Percentiles rank a stretch among this genome's conserved stretches.
phyloP scores from a whole-genome alignment of 2,113 vertebrate genomes.

The Lagenorhynchus albirostris region DNA sequence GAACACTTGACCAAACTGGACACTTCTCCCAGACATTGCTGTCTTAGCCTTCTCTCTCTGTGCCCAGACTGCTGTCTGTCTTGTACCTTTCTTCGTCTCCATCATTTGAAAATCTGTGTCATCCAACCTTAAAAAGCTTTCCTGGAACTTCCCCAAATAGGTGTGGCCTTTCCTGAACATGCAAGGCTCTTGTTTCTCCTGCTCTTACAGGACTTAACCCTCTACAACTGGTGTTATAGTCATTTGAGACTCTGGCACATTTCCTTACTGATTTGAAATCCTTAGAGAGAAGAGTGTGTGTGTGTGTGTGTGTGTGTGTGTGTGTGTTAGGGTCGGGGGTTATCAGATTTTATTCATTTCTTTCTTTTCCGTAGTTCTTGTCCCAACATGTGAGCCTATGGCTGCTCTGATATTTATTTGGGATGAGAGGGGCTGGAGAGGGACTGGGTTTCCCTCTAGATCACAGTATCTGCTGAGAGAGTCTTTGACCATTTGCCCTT shows the following conservation, averaged over 20 bases:
- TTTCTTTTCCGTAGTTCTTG: background rate
- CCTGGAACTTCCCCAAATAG: background rate
- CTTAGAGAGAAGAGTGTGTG: no score
- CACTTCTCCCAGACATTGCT: background rate
- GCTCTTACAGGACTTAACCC: background rate
- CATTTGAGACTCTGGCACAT: background rate
- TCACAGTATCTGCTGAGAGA: background rate
- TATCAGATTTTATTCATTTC: background rate
- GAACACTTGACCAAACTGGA: background rate
- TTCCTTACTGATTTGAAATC: background rate
- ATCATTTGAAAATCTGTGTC: background rate
- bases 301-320: background rate
- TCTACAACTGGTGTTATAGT: background rate
- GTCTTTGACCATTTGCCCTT: slow-evolving; percentile 39
- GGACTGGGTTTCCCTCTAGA: background rate
- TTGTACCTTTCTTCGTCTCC: background rate
- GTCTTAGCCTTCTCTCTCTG: background rate
- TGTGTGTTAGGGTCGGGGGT: rapidly evolving
- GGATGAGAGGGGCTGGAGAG: background rate
- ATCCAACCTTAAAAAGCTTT: background rate
- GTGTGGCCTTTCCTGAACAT: background rate
- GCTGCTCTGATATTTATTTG: background rate
- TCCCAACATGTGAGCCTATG: background rate
- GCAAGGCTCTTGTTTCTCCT: background rate
- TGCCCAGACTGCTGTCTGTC: background rate